Evolutionary conservation across 2,797 vertebrate species (phyloP), one percentile per base, ranked within the genome.

Genomic region (Hoplostethus mediterraneus): DNA sequence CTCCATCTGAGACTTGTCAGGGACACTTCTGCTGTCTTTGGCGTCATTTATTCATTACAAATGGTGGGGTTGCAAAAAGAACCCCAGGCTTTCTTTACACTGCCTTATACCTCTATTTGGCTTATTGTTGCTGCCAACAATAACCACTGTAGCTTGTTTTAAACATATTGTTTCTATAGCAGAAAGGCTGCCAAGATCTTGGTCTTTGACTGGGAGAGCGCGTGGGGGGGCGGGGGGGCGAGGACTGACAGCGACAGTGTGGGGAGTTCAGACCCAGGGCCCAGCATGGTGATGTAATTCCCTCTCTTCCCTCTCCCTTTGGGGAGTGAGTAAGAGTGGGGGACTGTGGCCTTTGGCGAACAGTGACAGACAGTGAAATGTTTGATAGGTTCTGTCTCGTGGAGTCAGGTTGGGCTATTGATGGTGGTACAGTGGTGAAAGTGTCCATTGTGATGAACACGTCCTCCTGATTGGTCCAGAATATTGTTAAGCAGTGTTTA

Each of bases 191-290:
- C 81, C 80, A 89, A 82, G 72, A 80, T 74, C 47, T 69, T 82
- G 75, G 81, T 83, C 70, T 82, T 73, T 52, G 4, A 31, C 14
- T 47, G 12, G 79, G 42, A 54, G 77, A 83, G 79, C 53, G 72
- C 69, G 75, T 80, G 54, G 67, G 78, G 72, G 64, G 69, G 28
- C 72, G 80, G 67, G 80, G 77, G 75, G 72, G 82, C n/a, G 60
- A 82, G 70, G 71, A 68, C 78, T 82, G 74, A 86, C 67, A 63
- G 65, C 87, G 80, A 75, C 70, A 53, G 73, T 21, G n/a, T 66
- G 67, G 80, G 89, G 86, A 91, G 87, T 82, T 87, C 87, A 90
- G 81, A 76, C 58, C 54, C 21, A 38, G 42, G 61, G 70, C 68
- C 62, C 59, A 52, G 72, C 30, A 36, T 42, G 63, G 62, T 90